A percentile compares a stretch with the other conserved stretches of the same genome.
Evolutionary conservation across 92 coral and sea anemone genomes (phyloP).

Genomic region (Montipora capitata): DNA sequence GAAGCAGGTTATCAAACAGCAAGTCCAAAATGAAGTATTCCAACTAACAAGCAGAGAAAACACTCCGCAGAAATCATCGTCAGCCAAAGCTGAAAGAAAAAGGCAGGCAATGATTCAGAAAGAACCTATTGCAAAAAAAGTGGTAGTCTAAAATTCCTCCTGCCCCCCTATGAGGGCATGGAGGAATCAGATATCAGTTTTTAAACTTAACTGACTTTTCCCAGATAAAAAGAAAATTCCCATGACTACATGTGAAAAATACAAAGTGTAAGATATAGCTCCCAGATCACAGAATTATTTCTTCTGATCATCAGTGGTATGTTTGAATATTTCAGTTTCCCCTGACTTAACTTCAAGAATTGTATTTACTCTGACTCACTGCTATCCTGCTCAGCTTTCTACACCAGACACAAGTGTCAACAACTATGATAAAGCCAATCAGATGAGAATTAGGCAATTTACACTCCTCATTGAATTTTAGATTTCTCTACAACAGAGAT

Average conservation of each 20-base stretch:
- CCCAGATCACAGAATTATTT: constrained; percentile 17
- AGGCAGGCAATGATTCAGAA: constrained; percentile 16
- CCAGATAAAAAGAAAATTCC: background rate
- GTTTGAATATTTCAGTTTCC: constrained; percentile 26
- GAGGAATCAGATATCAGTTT: constrained; percentile 9
- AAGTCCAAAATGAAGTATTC: too few relatives aligned
- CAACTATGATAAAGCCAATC: constrained; percentile 13
- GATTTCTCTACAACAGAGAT: too few relatives aligned
- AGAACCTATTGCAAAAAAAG: too few relatives aligned
- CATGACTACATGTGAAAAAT: constrained; percentile 25
- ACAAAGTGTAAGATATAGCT: constrained; percentile 10
- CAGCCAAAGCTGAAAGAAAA: constrained; percentile 39
- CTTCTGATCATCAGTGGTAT: constrained; percentile 24
- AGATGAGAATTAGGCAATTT: too few relatives aligned
- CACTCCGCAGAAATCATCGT: background rate
- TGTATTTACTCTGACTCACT: constrained; percentile 28
- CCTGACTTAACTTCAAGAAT: constrained; percentile 40
- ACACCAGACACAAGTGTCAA: background rate
- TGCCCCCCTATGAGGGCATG: background rate
- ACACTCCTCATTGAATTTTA: too few relatives aligned
- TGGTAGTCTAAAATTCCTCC: too few relatives aligned
- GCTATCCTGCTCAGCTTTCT: constrained; percentile 22
- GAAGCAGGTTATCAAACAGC: too few relatives aligned
- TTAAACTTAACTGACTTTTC: constrained; percentile 15
- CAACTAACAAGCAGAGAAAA: too few relatives aligned